Conservation (phyloP, 1,140 invertebrate genomes). For the Batillaria attramentaria region DNA sequence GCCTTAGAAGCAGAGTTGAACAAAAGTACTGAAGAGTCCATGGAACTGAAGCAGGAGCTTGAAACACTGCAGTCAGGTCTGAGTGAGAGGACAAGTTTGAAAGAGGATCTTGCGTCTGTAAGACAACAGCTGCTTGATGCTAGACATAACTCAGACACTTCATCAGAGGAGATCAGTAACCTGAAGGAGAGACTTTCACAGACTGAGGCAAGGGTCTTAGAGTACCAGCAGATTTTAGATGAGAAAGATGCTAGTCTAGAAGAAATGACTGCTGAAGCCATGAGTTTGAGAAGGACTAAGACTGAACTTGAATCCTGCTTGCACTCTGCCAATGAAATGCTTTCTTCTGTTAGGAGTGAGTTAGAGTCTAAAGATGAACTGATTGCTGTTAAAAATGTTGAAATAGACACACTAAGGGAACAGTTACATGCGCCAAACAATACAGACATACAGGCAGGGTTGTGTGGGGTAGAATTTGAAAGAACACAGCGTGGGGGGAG, state of each 20-base stretch:
- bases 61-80: background rate
- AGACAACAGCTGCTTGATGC: conserved; percentile 1
- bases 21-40: background rate
- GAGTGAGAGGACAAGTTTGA: background rate
- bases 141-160: background rate
- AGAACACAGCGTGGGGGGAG: no score
- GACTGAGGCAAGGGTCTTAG: background rate
- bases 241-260: conserved; percentile 1
- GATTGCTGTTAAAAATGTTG: conserved; percentile 21
- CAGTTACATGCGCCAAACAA: conserved; percentile 4
- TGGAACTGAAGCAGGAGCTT: conserved; percentile 3
- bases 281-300: conserved; percentile 35
- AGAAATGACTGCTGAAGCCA: conserved; percentile 27
- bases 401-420: conserved; percentile 24
- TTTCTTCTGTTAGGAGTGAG: conserved; percentile 16
- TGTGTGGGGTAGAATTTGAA: conserved; percentile 2
- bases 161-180: conserved; percentile 9
- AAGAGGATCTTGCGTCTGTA: conserved; percentile 17
- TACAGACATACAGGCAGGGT: background rate
- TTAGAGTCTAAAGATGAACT: conserved; percentile 28
- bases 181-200: background rate
- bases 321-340: conserved; percentile 24
- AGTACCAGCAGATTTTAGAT: conserved; percentile 12
- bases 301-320: conserved; percentile 28
- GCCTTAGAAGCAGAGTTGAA: conserved; percentile 4